Evolutionary conservation across 2,797 vertebrate species (phyloP).

Genomic region (Anniella stebbinsi): DNA sequence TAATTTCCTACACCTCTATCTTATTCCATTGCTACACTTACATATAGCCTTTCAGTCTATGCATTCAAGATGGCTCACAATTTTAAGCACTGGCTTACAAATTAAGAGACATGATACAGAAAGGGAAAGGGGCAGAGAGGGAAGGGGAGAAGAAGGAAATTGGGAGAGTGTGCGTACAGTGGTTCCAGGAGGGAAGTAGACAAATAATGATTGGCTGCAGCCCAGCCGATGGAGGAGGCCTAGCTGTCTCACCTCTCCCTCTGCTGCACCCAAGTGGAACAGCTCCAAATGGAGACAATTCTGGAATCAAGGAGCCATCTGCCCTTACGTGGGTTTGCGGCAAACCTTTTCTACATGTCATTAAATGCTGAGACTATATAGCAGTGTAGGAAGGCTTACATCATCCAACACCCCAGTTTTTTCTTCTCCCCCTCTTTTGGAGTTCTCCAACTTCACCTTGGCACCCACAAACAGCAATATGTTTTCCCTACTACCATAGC

Average conservation of each 20-base stretch:
- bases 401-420: not conserved
- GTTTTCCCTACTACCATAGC: not conserved
- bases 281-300: not conserved
- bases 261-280: not conserved
- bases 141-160: not conserved
- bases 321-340: too few relatives aligned
- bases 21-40: not conserved
- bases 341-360: too few relatives aligned
- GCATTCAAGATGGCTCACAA: not conserved
- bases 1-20: too few relatives aligned
- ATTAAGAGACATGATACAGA: not conserved
- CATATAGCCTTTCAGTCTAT: not conserved
- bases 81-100: not conserved
- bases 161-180: too few relatives aligned
- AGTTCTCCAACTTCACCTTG: not conserved
- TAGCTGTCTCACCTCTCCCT: not conserved
- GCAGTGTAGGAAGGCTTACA: too few relatives aligned
- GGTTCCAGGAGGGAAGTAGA: not conserved
- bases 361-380: not conserved
- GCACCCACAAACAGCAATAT: not conserved
- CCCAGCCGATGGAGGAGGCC: too few relatives aligned
- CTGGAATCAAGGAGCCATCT: not conserved
- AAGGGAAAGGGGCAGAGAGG: not conserved
- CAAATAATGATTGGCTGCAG: not conserved
- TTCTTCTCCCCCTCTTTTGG: not conserved